These are phyloP conservation scores for Melozone crissalis DNA, from an alignment of 2,113 vertebrate species.

Conservation along the genomic window DNA sequence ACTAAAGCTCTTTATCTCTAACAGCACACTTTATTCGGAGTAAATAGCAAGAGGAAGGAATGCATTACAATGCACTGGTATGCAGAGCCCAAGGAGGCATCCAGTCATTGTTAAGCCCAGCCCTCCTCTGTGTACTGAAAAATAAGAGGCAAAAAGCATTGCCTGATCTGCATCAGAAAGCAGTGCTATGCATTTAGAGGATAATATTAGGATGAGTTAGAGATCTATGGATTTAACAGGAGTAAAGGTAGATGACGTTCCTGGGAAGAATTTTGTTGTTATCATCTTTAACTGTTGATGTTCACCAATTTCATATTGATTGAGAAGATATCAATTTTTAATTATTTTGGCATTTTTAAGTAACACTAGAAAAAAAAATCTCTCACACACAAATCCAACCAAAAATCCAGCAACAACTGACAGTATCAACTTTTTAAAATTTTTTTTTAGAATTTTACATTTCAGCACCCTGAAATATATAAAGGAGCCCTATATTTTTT, in stretches of 20 bases:
- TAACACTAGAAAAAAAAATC: no score
- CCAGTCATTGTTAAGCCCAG: neutral
- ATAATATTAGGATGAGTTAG: neutral
- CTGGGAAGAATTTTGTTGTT: neutral
- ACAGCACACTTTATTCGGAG: neutral
- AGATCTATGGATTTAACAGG: neutral
- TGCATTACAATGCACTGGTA: neutral
- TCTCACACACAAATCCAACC: fast-evolving
- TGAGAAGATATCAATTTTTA: fast-evolving
- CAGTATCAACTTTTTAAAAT: neutral
- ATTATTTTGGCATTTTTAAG: neutral
- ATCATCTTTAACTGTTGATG: neutral
- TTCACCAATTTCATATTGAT: neutral
- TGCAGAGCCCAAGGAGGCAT: neutral
- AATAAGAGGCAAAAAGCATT: neutral
- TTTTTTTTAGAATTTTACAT: neutral
- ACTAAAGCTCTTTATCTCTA: neutral
- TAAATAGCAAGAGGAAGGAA: neutral
- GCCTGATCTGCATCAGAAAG: neutral
- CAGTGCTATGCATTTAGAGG: neutral
- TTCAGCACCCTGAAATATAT: neutral
- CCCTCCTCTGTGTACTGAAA: neutral
- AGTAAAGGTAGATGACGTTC: neutral
- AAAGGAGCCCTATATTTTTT: neutral
- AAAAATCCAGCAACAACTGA: neutral